Percentiles rank a stretch among this genome's conserved stretches.
Evolutionary conservation across 1,140 invertebrate genomes (phyloP).

Genomic region (Drosophila pruinosa): DNA sequence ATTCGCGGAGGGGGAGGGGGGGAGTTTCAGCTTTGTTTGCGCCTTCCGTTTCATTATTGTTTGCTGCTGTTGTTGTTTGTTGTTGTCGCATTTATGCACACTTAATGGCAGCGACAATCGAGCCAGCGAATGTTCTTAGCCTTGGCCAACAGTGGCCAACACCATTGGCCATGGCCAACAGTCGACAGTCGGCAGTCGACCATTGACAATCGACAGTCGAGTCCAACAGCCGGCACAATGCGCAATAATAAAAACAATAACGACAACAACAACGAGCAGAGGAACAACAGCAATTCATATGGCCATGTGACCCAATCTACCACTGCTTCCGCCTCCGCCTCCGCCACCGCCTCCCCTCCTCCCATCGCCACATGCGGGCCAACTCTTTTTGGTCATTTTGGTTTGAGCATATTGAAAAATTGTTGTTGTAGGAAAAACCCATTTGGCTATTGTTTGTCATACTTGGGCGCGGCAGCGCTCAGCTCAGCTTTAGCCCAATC

Average conservation of each 20-base stretch:
- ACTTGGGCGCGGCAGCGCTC: conserved; percentile 51
- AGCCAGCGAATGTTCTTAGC: conserved; percentile 38
- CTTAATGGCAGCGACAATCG: conserved; percentile 51
- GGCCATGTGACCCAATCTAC: neutral
- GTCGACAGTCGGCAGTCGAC: neutral
- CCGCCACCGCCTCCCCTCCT: neutral
- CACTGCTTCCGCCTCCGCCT: neutral
- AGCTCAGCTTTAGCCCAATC: conserved; percentile 32
- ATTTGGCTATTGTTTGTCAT: conserved; percentile 80
- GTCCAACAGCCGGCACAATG: conserved; percentile 19
- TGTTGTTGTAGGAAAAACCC: conserved; percentile 78
- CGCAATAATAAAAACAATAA: conserved; percentile 51
- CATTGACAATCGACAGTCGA: neutral
- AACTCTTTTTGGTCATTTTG: conserved; percentile 67
- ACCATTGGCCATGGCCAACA: neutral
- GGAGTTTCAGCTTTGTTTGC: neutral
- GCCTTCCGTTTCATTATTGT: conserved; percentile 8
- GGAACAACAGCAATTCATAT: conserved; percentile 23
- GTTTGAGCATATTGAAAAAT: conserved; percentile 73
- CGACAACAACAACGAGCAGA: conserved; percentile 19
- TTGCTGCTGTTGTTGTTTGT: conserved; percentile 15
- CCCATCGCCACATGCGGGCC: neutral
- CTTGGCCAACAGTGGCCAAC: conserved; percentile 27
- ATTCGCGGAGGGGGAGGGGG: neutral
- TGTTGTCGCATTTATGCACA: conserved; percentile 22